A percentile compares a stretch with the other conserved stretches of the same genome.
Conservation (phyloP, 2,888 invertebrate genomes). For the Catocala nupta region DNA sequence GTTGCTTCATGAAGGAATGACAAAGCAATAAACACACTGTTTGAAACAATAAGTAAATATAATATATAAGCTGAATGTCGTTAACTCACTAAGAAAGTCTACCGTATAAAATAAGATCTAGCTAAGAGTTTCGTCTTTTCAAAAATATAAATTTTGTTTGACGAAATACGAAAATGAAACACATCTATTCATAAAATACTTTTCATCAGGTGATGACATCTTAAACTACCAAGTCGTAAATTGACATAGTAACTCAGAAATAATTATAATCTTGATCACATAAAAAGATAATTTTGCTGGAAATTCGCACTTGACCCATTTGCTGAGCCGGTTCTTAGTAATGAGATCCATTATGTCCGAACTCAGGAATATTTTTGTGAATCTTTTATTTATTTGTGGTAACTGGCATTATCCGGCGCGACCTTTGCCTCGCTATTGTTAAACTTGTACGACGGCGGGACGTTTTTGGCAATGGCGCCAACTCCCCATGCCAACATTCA, state of each 20-base stretch:
- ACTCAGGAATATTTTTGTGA: conserved; percentile 31
- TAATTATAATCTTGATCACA: not conserved
- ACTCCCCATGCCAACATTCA: conserved; percentile 65
- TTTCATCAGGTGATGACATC: too few relatives aligned
- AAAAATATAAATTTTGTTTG: too few relatives aligned
- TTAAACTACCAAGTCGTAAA: too few relatives aligned
- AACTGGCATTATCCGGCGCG: conserved; percentile 36
- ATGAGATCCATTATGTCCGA: conserved; percentile 33
- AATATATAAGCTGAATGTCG: too few relatives aligned
- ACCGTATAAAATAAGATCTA: too few relatives aligned
- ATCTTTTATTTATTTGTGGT: conserved; percentile 32
- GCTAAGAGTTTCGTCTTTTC: too few relatives aligned
- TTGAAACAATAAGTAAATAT: too few relatives aligned
- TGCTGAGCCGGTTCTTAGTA: conserved; percentile 25
- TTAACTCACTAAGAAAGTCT: too few relatives aligned
- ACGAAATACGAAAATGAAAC: too few relatives aligned
- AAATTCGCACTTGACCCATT: conserved; percentile 33
- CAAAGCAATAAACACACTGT: too few relatives aligned
- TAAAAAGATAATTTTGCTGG: conserved; percentile 2
- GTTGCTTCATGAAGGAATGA: too few relatives aligned
- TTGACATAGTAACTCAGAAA: not conserved
- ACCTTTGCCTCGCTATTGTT: conserved; percentile 45
- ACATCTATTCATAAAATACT: too few relatives aligned
- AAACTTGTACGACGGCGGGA: conserved; percentile 36
- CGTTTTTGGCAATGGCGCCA: conserved; percentile 61